Evolutionary conservation across 2,113 vertebrate genomes (phyloP).

Genomic region (Corydoras sp.): DNA sequence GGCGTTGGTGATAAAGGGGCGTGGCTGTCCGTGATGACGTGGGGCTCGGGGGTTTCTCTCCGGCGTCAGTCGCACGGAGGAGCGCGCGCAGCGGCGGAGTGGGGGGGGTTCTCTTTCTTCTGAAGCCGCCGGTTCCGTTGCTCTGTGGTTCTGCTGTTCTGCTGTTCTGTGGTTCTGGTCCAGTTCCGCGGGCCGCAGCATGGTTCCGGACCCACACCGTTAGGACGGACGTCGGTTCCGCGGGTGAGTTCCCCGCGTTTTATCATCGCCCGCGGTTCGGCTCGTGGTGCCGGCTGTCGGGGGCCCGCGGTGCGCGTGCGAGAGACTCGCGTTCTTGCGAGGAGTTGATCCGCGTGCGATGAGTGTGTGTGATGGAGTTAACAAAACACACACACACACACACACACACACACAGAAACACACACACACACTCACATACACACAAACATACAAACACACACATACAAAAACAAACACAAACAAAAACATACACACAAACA

Average conservation of each 20-base stretch:
- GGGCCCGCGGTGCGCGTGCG: too few species aligned
- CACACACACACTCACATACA: too few species aligned
- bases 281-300: neutral
- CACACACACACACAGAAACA: too few species aligned
- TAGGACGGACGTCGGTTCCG: neutral
- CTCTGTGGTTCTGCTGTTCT: neutral
- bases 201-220: neutral
- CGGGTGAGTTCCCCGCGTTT: neutral
- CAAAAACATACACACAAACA: too few species aligned
- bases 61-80: neutral
- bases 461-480: too few species aligned
- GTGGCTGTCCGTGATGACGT: neutral
- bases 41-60: neutral
- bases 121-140: neutral
- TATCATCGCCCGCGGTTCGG: neutral
- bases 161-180: neutral
- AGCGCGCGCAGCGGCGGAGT: neutral
- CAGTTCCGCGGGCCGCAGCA: neutral
- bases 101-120: neutral
- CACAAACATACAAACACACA: too few species aligned
- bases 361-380: too few species aligned
- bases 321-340: too few species aligned
- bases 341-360: too few species aligned
- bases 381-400: too few species aligned
- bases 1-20: too few species aligned